These are phyloP conservation scores for Gopherus evgoodei DNA, from an alignment of 2,113 vertebrate genomes.

Conservation along the genomic window DNA sequence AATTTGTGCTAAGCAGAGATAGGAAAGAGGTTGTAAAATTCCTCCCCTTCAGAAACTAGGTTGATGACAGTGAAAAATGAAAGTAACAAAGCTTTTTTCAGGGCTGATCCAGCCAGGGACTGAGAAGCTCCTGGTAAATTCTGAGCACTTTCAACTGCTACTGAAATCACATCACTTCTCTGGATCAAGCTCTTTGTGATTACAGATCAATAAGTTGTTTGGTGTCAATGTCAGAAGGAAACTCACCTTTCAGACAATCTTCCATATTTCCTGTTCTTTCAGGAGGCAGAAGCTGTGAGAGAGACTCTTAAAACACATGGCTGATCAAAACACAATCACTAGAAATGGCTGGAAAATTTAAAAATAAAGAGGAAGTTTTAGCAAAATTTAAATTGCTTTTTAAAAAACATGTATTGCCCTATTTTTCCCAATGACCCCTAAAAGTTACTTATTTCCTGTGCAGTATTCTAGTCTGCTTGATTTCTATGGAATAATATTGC, in stretches of 20 bases:
- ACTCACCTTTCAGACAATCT: rapidly evolving
- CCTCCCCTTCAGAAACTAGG: neutral
- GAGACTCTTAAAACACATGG: neutral
- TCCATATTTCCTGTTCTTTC: neutral
- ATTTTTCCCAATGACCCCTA: neutral
- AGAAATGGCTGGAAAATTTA: neutral
- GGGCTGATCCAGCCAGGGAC: neutral
- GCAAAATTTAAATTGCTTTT: neutral
- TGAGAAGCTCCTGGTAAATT: neutral
- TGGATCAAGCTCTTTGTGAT: neutral
- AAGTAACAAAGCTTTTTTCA: neutral
- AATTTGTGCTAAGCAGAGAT: constrained; percentile 27
- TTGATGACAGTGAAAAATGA: neutral
- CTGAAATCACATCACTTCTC: neutral
- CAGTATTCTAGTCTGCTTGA: constrained; percentile 18
- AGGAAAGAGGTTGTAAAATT: constrained; percentile 37
- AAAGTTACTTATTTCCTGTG: constrained; percentile 50
- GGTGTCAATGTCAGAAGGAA: neutral
- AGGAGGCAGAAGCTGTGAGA: neutral
- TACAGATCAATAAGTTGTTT: neutral
- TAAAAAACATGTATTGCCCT: neutral
- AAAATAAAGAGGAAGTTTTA: neutral
- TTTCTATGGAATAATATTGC: neutral
- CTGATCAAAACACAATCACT: neutral
- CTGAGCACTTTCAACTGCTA: neutral